Evolutionary conservation across 2,888 invertebrate genomes (phyloP), one percentile per base, ranked within the genome.

Genomic region (Ischnura elegans): DNA sequence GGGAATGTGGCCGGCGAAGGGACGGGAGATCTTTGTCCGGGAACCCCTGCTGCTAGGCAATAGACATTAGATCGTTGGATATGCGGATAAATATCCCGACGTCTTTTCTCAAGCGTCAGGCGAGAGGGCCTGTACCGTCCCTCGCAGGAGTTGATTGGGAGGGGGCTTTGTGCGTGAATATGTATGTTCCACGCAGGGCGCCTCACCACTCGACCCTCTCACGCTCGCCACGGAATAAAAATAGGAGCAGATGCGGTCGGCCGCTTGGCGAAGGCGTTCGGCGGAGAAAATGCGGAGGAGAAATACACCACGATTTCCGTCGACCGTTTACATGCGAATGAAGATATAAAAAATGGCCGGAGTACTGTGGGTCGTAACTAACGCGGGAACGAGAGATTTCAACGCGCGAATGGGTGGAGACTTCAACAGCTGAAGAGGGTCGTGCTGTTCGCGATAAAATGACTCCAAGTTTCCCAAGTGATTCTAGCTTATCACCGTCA

Each of bases 31-130:
- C 76, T 76, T 76, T 76, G 76, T 36, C 76, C 90, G 61, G 45
- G 90, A 61, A 66, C 61, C 43, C 90, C 90, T 45, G 90, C 90
- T 90, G 90, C 55, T 66, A 90, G 90, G 90, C 90, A 90, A 90
- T 90, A 90, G 90, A 90, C 90, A 90, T 90, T 90, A 90, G 90
- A 90, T 90, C 90, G 90, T 45, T 90, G 90, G 90, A 90, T 90
- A 90, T 43, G 90, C 36, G 90, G 90, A 55, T 90, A 90, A 90
- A 90, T 90, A 90, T 66, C 61, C 90, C 90, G 36, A 55, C 90
- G 90, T 90, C 90, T 90, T 46, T 86, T n/a, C 86, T 43, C 86
- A 13, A 43, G 43, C 90, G 55, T 90, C 90, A 25, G 36, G 61
- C 51, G 55, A 36, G 87, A 76, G 76, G 76, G 16, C 61, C 43